Evolutionary conservation across 2,113 vertebrate genomes (phyloP), one percentile per base, ranked within the genome.

Genomic region (Catharus minimus): DNA sequence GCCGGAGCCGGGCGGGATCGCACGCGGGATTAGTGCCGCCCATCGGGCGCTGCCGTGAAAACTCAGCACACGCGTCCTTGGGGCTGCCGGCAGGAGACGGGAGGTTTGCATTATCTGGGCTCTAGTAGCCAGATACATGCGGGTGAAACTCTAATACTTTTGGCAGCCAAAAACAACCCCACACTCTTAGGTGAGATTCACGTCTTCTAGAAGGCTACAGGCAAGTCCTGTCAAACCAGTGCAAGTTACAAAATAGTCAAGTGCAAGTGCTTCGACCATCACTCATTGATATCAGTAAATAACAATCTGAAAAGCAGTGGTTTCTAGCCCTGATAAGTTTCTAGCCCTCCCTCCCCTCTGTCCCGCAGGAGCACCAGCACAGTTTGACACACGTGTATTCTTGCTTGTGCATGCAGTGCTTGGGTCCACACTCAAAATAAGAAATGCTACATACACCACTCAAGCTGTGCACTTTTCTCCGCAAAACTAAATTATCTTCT

Each of bases 61-160:
- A 27, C 41, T 16, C 36, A 0, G 66, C 66, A 47, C 53, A 2
- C 32, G 14, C 14, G 30, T 11, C 36, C 60, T 5, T 27, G 53
- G 53, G 17, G 26, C 28, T 36, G 53, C 33, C 46, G 30, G 39
- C 3, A 15, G 19, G 15, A n/a, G 15, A 13, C 5, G 15, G 28
- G 10, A 21, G 26, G 14, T 3, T 36, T 5, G 53, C 41, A 0
- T 16, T 15, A 2, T 4, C 38, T 6, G 36, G 18, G 21, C 44
- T 30, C 53, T 46, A 26, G 6, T 1, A 56, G 50, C 28, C 38
- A 1, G 1, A 3, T 2, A 5, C 5, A 2, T 0, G 64, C 33
- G 28, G 26, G 32, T 26, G 32, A 62, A 71, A 44, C 47, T 74
- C 26, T 43, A 15, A 61, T 6, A 14, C 26, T 55, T 41, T 1